Evolutionary conservation across 2,113 vertebrate genomes (phyloP).

Genomic region (Atractosteus spatula): DNA sequence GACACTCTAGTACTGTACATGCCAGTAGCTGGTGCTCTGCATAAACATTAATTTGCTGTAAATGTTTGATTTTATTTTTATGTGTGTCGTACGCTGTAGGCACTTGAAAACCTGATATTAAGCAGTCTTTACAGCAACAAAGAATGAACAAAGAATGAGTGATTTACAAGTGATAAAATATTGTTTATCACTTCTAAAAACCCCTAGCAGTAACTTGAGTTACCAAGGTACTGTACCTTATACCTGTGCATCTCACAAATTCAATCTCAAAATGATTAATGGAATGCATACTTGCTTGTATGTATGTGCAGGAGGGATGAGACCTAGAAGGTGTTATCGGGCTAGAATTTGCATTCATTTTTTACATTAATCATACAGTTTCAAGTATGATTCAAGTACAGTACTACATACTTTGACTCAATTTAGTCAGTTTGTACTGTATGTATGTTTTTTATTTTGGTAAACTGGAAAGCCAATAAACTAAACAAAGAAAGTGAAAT

Average conservation of each 20-base stretch:
- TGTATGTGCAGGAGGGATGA: conserved; percentile 20
- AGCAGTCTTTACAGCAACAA: conserved; percentile 5
- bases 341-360: conserved; percentile 22
- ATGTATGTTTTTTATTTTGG: too few species aligned
- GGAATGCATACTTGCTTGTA: conserved; percentile 6
- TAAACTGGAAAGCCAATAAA: too few species aligned
- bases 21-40: conserved; percentile 25
- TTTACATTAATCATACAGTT: not conserved
- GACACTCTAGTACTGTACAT: conserved; percentile 50
- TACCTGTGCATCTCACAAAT: conserved; percentile 14
- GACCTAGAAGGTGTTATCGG: conserved; percentile 20
- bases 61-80: conserved; percentile 22
- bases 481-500: too few species aligned
- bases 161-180: conserved; percentile 11
- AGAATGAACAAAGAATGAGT: conserved; percentile 13
- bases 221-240: conserved; percentile 11
- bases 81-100: conserved; percentile 31
- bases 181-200: conserved; percentile 10
- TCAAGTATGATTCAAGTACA: too few species aligned
- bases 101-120: conserved; percentile 21
- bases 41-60: conserved; percentile 27
- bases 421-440: too few species aligned
- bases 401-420: too few species aligned
- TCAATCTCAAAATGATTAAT: conserved; percentile 6
- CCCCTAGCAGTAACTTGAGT: conserved; percentile 15